Conservation (phyloP, 2,797 vertebrate genomes). For the Cyprinodon diabolis region DNA sequence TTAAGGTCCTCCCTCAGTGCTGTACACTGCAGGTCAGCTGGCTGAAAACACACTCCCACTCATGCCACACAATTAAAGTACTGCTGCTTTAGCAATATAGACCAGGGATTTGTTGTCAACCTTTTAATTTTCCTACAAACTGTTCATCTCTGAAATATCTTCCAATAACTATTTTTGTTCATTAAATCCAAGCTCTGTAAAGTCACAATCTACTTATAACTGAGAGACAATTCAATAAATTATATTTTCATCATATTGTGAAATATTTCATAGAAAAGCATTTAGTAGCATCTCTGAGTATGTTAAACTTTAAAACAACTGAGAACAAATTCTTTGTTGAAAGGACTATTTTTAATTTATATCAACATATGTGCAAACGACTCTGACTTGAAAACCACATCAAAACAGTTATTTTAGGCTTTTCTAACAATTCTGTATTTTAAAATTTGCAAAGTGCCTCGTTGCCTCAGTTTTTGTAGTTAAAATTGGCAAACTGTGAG, state of each 20-base stretch:
- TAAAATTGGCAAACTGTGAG: neutral
- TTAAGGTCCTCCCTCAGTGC: neutral
- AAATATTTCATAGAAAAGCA: neutral
- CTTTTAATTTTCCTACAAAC: neutral
- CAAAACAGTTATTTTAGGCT: neutral
- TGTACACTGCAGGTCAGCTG: neutral
- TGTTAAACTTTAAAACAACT: neutral
- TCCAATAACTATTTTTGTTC: neutral
- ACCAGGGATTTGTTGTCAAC: neutral
- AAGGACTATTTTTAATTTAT: neutral
- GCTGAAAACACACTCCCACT: neutral
- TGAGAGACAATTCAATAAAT: neutral
- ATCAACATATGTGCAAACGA: neutral
- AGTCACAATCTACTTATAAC: too few species aligned
- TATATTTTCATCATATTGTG: neutral
- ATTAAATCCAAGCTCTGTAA: neutral
- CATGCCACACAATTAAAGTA: neutral
- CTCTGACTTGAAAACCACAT: neutral
- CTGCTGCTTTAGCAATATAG: neutral
- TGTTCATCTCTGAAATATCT: neutral
- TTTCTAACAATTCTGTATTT: neutral
- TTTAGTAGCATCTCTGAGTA: neutral
- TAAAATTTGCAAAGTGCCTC: neutral
- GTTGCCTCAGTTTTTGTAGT: neutral
- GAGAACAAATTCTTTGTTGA: neutral